Conservation (phyloP, 2,797 vertebrate genomes). For the Phyllotis vaccarum region DNA sequence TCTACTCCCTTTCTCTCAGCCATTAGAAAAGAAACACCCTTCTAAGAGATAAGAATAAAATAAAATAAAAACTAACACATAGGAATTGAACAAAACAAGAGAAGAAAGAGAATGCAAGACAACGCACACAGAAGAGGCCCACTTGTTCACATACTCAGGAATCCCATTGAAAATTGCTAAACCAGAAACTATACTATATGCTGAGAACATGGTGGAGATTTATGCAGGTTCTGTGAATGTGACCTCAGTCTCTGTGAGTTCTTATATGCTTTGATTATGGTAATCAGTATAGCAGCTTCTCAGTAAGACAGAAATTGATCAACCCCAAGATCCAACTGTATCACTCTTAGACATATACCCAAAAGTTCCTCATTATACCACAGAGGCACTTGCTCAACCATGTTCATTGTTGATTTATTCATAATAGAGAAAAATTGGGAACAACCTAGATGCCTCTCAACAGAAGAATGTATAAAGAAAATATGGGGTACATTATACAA, state of each 20-base stretch:
- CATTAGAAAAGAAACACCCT: not conserved
- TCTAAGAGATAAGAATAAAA: not conserved
- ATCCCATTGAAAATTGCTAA: too few relatives aligned
- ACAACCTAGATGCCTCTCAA: not conserved
- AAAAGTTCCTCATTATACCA: not conserved
- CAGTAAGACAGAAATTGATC: not conserved
- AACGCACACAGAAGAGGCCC: too few relatives aligned
- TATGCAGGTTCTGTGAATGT: not conserved
- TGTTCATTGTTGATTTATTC: not conserved
- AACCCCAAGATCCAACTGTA: not conserved
- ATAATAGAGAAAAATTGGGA: not conserved
- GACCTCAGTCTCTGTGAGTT: not conserved
- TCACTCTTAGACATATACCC: not conserved
- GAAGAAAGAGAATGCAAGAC: not conserved
- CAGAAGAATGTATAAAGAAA: not conserved
- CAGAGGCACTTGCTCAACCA: not conserved
- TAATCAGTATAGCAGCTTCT: not conserved
- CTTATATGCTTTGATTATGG: not conserved
- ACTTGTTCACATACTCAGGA: not conserved
- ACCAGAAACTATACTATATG: not conserved
- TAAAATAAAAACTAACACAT: not conserved
- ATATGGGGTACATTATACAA: not conserved
- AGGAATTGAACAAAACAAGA: not conserved
- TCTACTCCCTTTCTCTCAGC: not conserved
- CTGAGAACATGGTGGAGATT: not conserved